phyloP scores from a whole-genome alignment of 2,797 vertebrate genomes.

The Eulemur coronatus region DNA sequence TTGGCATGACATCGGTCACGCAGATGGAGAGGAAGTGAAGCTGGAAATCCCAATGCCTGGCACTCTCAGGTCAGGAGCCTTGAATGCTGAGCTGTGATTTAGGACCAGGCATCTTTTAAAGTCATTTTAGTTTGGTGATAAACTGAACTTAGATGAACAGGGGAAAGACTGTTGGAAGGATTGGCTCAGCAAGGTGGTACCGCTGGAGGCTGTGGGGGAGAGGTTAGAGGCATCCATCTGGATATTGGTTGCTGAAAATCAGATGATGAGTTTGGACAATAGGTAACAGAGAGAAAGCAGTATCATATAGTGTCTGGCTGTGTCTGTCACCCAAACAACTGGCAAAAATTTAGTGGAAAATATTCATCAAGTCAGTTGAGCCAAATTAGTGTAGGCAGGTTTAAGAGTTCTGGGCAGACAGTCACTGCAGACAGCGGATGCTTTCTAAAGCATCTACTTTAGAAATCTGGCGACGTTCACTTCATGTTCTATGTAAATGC shows the following conservation, averaged over 20 bases:
- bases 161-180: neutral
- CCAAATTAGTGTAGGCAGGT: neutral
- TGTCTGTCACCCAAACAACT: neutral
- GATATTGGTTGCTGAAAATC: neutral
- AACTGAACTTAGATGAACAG: neutral
- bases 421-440: neutral
- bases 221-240: neutral
- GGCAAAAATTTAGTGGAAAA: constrained; percentile 18
- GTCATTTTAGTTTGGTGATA: neutral
- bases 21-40: neutral
- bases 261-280: neutral
- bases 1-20: neutral
- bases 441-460: neutral
- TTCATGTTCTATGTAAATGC: neutral
- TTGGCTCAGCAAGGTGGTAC: neutral
- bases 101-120: neutral
- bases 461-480: neutral
- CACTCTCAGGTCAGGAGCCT: neutral
- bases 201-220: neutral
- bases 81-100: neutral
- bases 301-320: neutral
- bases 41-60: neutral
- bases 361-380: neutral
- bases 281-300: neutral
- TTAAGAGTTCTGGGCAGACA: neutral